Conservation (phyloP, 2,113 vertebrate genomes). For the Anarrhichthys ocellatus region DNA sequence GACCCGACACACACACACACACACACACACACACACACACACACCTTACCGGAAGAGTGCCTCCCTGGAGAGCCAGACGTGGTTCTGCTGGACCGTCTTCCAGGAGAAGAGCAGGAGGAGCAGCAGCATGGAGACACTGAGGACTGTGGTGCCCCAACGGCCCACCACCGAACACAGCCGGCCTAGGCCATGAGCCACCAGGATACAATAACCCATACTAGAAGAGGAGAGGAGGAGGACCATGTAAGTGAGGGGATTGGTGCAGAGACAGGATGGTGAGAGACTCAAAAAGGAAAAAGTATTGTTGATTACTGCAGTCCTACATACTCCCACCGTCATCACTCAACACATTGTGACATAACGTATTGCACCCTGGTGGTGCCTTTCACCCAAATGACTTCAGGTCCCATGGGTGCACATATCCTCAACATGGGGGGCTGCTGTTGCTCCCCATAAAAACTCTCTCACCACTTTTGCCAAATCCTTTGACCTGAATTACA, state of each 20-base stretch:
- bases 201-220: slow-evolving; percentile 98
- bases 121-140: slow-evolving; percentile 85
- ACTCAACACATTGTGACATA: background rate
- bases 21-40: background rate
- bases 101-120: slow-evolving; percentile 93
- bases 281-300: background rate
- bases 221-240: background rate
- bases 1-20: no score
- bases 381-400: background rate
- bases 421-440: background rate
- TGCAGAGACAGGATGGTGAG: background rate
- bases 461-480: background rate
- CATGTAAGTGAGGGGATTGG: background rate
- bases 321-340: background rate
- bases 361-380: background rate
- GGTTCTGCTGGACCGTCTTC: slow-evolving; percentile 95
- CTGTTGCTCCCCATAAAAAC: background rate
- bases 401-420: background rate
- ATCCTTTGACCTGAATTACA: background rate
- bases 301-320: background rate
- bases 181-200: slow-evolving; percentile 91
- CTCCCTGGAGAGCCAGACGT: slow-evolving; percentile 96
- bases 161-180: slow-evolving; percentile 86
- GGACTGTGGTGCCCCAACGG: slow-evolving; percentile 84
- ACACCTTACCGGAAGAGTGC: slow-evolving; percentile 90